Conservation (phyloP, 2,888 invertebrate species). For the Dicyrtoma fusca region DNA sequence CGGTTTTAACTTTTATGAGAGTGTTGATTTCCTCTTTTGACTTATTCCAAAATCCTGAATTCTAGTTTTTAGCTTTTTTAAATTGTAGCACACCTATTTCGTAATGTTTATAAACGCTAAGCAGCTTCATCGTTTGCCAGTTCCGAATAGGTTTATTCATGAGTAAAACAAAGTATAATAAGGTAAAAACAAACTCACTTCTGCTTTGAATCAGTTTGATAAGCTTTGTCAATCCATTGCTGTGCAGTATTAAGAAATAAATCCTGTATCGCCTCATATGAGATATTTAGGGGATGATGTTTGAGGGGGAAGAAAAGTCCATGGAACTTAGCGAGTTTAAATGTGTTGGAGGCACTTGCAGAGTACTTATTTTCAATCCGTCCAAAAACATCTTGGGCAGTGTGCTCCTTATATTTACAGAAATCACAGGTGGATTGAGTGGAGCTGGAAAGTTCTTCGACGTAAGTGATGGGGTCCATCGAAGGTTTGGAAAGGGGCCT, state of each 20-base stretch:
- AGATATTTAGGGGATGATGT: slow-evolving; percentile 60
- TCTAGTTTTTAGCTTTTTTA: too few relatives aligned
- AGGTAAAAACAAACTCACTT: slow-evolving; percentile 30
- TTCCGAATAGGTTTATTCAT: not conserved
- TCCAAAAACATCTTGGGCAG: slow-evolving; percentile 61
- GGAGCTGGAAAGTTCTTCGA: slow-evolving; percentile 57
- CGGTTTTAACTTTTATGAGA: too few relatives aligned
- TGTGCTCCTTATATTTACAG: slow-evolving; percentile 59
- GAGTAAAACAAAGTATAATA: not conserved
- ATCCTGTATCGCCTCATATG: slow-evolving; percentile 58
- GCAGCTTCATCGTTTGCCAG: too few relatives aligned
- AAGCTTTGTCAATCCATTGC: slow-evolving; percentile 59
- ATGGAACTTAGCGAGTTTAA: slow-evolving; percentile 61
- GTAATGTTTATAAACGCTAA: too few relatives aligned
- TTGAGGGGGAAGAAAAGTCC: slow-evolving; percentile 59
- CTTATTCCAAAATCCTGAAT: too few relatives aligned
- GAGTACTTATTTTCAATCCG: slow-evolving; percentile 59
- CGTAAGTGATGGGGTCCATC: slow-evolving; percentile 51
- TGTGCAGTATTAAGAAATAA: slow-evolving; percentile 58
- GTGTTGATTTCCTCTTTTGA: too few relatives aligned
- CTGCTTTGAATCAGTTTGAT: slow-evolving; percentile 54
- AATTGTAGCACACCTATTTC: too few relatives aligned
- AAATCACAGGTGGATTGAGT: slow-evolving; percentile 59
- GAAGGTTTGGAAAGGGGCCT: slow-evolving; percentile 49
- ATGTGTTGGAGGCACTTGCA: slow-evolving; percentile 61